Evolutionary conservation across 1,140 invertebrate genomes (phyloP).

Genomic region (Cotesia vestalis): DNA sequence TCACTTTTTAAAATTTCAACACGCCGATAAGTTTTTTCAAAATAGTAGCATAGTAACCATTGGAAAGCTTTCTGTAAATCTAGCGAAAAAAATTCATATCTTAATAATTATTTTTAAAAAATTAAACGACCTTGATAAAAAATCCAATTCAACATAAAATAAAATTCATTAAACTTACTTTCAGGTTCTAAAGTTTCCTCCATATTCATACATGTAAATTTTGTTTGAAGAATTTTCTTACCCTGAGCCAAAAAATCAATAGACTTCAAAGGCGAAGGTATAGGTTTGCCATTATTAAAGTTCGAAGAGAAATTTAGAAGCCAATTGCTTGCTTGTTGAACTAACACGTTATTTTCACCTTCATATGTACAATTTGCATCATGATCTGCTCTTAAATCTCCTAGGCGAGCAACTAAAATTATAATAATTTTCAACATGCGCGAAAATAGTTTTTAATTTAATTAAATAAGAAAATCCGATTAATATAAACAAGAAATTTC

Average conservation of each 20-base stretch:
- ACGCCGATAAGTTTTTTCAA: conserved; percentile 74
- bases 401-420: conserved; percentile 75
- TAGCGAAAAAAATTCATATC: conserved; percentile 59
- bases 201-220: conserved; percentile 62
- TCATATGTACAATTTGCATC: conserved; percentile 95
- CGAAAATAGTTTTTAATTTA: conserved; percentile 9
- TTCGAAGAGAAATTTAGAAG: conserved; percentile 74
- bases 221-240: conserved; percentile 64
- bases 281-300: conserved; percentile 58
- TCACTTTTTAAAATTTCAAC: conserved; percentile 67
- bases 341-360: conserved; percentile 94
- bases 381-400: conserved; percentile 86
- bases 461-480: not conserved
- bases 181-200: conserved; percentile 62
- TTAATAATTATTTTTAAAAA: conserved; percentile 22
- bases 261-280: conserved; percentile 71
- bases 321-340: conserved; percentile 95
- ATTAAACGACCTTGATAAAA: not conserved
- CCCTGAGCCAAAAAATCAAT: conserved; percentile 71
- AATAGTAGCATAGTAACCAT: conserved; percentile 85
- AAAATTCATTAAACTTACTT: conserved; percentile 66
- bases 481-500: no score
- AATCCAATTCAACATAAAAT: conserved; percentile 19
- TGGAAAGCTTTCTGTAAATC: conserved; percentile 79
- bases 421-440: not conserved